Evolutionary conservation across 2,888 invertebrate genomes (phyloP), one percentile per base, ranked within the genome.

Genomic region (Ephialtes manifestator): DNA sequence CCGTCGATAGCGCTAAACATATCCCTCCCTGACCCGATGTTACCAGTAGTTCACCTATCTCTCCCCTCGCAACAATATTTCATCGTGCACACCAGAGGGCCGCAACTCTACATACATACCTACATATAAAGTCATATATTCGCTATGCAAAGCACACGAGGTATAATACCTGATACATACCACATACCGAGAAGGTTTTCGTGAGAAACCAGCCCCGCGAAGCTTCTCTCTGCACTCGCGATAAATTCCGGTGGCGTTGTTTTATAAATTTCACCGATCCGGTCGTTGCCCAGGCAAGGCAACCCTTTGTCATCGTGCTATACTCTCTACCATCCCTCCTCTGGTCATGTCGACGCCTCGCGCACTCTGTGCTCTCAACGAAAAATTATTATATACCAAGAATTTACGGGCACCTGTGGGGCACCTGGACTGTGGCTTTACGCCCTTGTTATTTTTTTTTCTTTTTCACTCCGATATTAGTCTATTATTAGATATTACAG

Each of bases 1-100:
- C 87, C 89, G 85, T 84, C 89, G 89, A 89, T 90, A 84, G 83
- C 88, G 90, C 90, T 92, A 90, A 90, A 91, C 91, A 91, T 92
- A 92, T 89, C 90, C 65, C 89, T 88, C 89, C 88, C 79, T 80
- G 76, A 83, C 76, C 83, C 76, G 28, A 51, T 72, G 72, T 71
- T 68, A 35, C 83, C 75, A 24, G 65, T 63, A 28, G 68, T 68
- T 63, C 71, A 18, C 58, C 28, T 24, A 28, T 67, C 67, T 63
- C 51, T 39, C n/a, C n/a, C 55, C 71, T 53, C 18, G 18, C n/a
- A n/a, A 71, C 67, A 28, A 72, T 43, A 76, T 68, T 43, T 43
- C 65, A 72, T 58, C 63, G 63, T 35, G 5, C 13, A 55, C 11
- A 8, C 13, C 18, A 20, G 53, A 53, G 11, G 2, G 55, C 24